Base-by-base conservation (phyloP, 2,888 invertebrate genomes). In the Brachypalpus laphriformis region DNA sequence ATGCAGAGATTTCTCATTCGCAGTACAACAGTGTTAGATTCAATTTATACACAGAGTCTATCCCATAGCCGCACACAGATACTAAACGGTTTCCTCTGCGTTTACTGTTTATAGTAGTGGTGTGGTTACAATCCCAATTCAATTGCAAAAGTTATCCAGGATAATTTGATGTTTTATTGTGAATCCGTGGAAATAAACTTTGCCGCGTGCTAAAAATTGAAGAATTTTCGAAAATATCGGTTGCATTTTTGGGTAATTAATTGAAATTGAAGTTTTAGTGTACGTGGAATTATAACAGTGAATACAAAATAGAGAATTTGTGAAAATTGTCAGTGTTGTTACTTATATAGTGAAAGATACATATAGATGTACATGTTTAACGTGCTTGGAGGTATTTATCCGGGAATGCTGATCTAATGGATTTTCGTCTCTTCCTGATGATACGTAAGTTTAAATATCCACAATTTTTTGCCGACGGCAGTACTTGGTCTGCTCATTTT, bases 91-190 rank as follows among this genome's bases (percentile, higher is more conserved):
- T 22, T 37, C 4, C 14, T 45, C 22, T 16, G 14, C 37, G 18
- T 6, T 11, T 8, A 28, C 34, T 3, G 57, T 45, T 47, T 14
- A 14, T 77, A 25, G 85, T 85, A 65, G 75, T 85, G 11, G 75
- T 70, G 75, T 66, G 65, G 75, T 75, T 75, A 81, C 70, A 85
- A 71, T 81, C 71, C 75, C 59, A 59, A 80, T 71, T 85, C 70
- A 61, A 85, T 85, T 81, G 70, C 59, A 61, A 75, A 65, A 59
- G 51, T 65, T 66, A 34, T 31, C 37, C 63, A 85, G 85, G 81
- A 85, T 81, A 85, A 76, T 81, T 75, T 75, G 14, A 37, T 42
- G 80, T 80, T 75, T 81, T 75, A 70, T 59, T 66, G 83, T 65
- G 80, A 22, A 72, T 61, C 66, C 75, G 85, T 71, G 75, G 54